A percentile compares a stretch with the other conserved stretches of the same genome.
phyloP scores from a whole-genome alignment of 2,888 invertebrate species.

The Dynastes tityus region DNA sequence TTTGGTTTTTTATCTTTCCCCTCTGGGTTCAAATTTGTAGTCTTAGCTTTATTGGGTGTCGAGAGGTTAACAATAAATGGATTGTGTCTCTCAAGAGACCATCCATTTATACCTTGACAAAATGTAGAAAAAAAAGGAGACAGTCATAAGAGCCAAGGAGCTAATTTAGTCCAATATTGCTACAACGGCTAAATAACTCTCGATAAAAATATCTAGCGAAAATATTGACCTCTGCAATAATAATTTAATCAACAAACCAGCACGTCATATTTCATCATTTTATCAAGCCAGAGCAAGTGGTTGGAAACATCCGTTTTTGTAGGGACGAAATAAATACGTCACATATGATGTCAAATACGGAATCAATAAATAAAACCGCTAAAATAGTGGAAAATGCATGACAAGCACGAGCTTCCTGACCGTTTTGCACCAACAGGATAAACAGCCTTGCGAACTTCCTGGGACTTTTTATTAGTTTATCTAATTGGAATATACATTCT shows the following conservation, averaged over 20 bases:
- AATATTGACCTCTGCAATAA: too few relatives aligned
- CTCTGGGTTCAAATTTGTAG: too few relatives aligned
- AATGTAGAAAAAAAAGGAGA: too few relatives aligned
- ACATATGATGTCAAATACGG: constrained; percentile 4
- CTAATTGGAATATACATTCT: neutral
- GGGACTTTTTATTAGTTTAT: neutral
- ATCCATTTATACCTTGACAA: too few relatives aligned
- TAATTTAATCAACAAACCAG: neutral
- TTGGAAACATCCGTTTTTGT: neutral
- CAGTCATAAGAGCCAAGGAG: too few relatives aligned
- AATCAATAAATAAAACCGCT: constrained; percentile 6
- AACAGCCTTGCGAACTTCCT: neutral
- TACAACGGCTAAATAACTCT: too few relatives aligned
- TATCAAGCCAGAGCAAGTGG: neutral
- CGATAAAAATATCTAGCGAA: too few relatives aligned
- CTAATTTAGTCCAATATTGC: too few relatives aligned
- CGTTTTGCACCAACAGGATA: neutral
- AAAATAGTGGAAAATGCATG: constrained; percentile 4
- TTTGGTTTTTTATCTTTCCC: too few relatives aligned
- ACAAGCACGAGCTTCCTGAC: neutral
- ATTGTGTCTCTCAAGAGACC: too few relatives aligned
- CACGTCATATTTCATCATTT: neutral
- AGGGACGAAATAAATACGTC: neutral
- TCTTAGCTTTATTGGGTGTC: too few relatives aligned
- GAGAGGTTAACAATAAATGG: too few relatives aligned